Evolutionary conservation across 64 coral and sea anemone genomes (phyloP), one percentile per base, ranked within the genome.

Genomic region (Stylophora pistillata): DNA sequence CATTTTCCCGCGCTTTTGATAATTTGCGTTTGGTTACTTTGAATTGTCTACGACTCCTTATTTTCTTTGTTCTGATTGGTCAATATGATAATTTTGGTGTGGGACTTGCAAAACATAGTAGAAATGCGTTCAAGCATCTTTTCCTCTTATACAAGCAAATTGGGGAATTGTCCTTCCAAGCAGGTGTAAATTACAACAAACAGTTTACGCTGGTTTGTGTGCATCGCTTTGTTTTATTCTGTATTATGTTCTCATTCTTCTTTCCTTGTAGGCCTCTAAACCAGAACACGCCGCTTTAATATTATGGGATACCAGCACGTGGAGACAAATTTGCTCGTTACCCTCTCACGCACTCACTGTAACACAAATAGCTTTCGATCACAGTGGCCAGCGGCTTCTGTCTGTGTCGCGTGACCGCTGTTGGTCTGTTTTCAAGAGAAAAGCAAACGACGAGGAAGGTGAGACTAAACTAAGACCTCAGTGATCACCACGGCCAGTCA

Each of bases 371-470:
- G 87, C 90, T 26, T 99, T 99, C 66, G 91, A 89, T 70, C 87
- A 95, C 52, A 65, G 85, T 78, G 96, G 96, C 58, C 86, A 84
- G 90, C 83, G 87, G 62, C 55, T 99, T 18, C 84, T 99, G 0
- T 89, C 96, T 15, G 96, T 99, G 13, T 99, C 96, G 90, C 90
- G 96, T 59, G 96, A 99, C 25, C 89, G 96, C 17, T 93, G 80
- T 5, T 99, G 96, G 96, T 91, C 90, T 12, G 52, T 99, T 55
- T 99, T 99, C 60, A 89, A 86, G 52, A 87, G 56, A 91, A 64
- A 87, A 17, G 15, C n/a, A 15, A 77, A 92, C 74, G 21, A 76
- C 55, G 72, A 87, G 30, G 18, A 87, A 82, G 62, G 88, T 94
- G 25, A 56, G 81, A 58, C 2, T 23, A 23, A 14, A 23, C 13